Percentiles rank a stretch among this genome's conserved stretches.
Conservation (phyloP, 2,888 invertebrate species). For the Atrina japonica region DNA sequence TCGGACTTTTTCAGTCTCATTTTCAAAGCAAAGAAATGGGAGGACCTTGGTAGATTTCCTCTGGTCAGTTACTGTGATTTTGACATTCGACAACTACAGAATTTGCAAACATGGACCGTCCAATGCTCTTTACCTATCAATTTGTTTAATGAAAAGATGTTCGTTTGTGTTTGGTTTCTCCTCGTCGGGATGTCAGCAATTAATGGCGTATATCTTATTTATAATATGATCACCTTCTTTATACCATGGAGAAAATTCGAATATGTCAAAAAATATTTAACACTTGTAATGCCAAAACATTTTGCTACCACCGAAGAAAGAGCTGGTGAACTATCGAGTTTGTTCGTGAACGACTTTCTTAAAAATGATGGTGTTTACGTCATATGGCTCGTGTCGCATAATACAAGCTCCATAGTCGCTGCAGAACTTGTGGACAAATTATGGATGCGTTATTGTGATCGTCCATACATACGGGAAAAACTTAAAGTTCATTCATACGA, state of each 20-base stretch:
- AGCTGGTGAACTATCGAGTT: constrained; percentile 22
- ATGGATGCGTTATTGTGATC: constrained; percentile 32
- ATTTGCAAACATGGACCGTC: constrained; percentile 69
- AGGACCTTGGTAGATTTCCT: constrained; percentile 62
- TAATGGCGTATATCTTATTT: constrained; percentile 58
- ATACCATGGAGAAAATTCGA: constrained; percentile 57
- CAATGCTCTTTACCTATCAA: constrained; percentile 75
- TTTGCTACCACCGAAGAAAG: neutral
- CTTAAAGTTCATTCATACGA: too few species aligned
- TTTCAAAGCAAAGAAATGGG: constrained; percentile 54
- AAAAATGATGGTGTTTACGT: constrained; percentile 74
- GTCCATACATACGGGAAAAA: neutral
- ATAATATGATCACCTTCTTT: constrained; percentile 65
- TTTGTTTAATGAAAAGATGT: constrained; percentile 75
- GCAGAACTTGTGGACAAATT: constrained; percentile 35
- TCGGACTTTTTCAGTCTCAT: constrained; percentile 65
- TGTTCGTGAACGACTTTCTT: constrained; percentile 70
- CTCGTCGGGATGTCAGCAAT: constrained; percentile 63
- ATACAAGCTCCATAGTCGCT: constrained; percentile 54
- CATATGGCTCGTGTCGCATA: constrained; percentile 64
- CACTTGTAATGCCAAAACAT: constrained; percentile 49
- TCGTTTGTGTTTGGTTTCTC: constrained; percentile 73
- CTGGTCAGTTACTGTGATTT: constrained; percentile 74
- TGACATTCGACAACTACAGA: constrained; percentile 72
- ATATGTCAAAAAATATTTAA: constrained; percentile 70